Evolutionary conservation across 1,140 invertebrate genomes (phyloP), one percentile per base, ranked within the genome.

Genomic region (Drosophila pachea): DNA sequence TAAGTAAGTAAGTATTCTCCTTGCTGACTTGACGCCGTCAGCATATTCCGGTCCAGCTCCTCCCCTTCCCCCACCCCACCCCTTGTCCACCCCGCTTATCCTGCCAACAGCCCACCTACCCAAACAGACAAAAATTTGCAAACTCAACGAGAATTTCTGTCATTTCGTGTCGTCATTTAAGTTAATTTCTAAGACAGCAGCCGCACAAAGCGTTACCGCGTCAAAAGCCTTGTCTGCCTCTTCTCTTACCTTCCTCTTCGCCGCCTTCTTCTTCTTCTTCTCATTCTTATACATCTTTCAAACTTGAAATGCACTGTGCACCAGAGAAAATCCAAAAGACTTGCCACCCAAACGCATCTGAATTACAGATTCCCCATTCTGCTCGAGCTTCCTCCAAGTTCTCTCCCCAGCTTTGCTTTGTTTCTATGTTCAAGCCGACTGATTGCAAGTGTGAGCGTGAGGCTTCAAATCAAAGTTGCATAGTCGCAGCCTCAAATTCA

Each of bases 1-100:
- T 66, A 70, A 60, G 58, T 60, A 60, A 65, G 68, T 70, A 59
- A 22, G 68, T 75, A 67, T 76, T 83, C 63, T 48, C 76, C 79
- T 65, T 60, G 59, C 62, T 55, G 73, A 60, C 61, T 66, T 59
- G 61, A 64, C 33, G 59, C 63, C 70, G 78, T 73, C 76, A 84
- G 73, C 75, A 83, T 33, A 66, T 70, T 62, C 31, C n/a, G 38
- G 12, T 29, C 42, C 22, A 31, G 16, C 32, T n/a, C 6, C 38
- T 12, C 14, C 12, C 47, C 33, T 8, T 14, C 32, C 29, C 7
- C 0, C 12, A 9, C 38, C 36, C 22, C 12, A n/a, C 2, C 14
- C 5, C 40, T 38, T 22, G 22, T 3, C n/a, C 29, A 22, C 29
- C 22, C 16, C 40, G 22, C 31, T n/a, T n/a, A 12, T 42, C 8